A percentile compares a stretch with the other conserved stretches of the same genome.
Conservation (phyloP, 2,888 invertebrate genomes). For the Megamerina dolium region DNA sequence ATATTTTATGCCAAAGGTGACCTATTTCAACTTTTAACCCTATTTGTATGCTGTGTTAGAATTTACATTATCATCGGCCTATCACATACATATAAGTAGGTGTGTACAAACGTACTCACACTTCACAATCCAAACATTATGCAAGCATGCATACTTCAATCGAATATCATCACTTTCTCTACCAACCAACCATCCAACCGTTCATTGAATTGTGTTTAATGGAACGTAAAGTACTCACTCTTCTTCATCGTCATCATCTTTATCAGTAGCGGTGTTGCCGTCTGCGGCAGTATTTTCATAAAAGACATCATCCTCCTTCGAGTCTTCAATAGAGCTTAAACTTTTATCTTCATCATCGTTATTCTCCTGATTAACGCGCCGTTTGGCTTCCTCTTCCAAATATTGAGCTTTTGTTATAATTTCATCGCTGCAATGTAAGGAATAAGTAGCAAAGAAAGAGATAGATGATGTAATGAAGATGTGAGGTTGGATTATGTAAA, state of each 20-base stretch:
- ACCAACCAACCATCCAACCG: slow-evolving; percentile 1
- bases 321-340: slow-evolving; percentile 34
- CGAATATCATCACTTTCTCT: neutral
- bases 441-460: slow-evolving; percentile 3
- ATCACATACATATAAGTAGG: too few relatives aligned
- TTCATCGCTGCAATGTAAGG: slow-evolving; percentile 48
- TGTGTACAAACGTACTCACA: too few relatives aligned
- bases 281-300: slow-evolving; percentile 68
- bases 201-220: slow-evolving; percentile 28
- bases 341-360: slow-evolving; percentile 54
- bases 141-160: too few relatives aligned
- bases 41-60: slow-evolving; percentile 11
- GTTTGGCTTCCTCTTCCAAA: slow-evolving; percentile 52
- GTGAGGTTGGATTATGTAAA: neutral
- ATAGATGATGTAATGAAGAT: slow-evolving; percentile 6
- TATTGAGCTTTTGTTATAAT: slow-evolving; percentile 51
- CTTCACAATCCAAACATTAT: too few relatives aligned
- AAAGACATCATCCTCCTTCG: slow-evolving; percentile 63
- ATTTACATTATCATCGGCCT: too few relatives aligned
- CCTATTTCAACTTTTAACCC: slow-evolving; percentile 11
- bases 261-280: slow-evolving; percentile 31
- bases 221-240: slow-evolving; percentile 46
- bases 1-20: slow-evolving; percentile 17
- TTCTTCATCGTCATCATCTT: slow-evolving; percentile 57
- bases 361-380: slow-evolving; percentile 30